Evolutionary conservation across 1,140 invertebrate species (phyloP), one percentile per base, ranked within the genome.

Genomic region (Ruditapes philippinarum): DNA sequence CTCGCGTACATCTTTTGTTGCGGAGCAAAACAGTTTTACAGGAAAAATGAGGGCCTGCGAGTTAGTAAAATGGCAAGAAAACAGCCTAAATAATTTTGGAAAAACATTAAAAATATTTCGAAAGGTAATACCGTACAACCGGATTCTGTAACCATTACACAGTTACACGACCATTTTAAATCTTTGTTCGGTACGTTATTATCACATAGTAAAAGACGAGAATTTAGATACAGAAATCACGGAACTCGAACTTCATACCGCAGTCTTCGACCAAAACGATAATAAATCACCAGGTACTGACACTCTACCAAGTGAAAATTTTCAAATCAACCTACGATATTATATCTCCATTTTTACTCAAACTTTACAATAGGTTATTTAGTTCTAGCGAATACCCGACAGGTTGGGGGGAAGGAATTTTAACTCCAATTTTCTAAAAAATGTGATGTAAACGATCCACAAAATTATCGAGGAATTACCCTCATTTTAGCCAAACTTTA

Each of bases 281-380:
- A 82, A 82, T 36, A 82, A 82, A 68, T n/a, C 17, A 12, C 54
- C n/a, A 11, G 60, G 60, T 4, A 36, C n/a, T 11, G 80, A 82
- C 31, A 45, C 42, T 31, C 12, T 82, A 11, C 22, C 28, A 12
- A 14, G n/a, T n/a, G 80, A 82, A 45, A n/a, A 42, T 68, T 60
- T 82, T 60, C 45, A 82, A 79, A 54, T 33, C 33, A 3, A 14
- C 22, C 1, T 73, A 73, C 22, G 33, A 40, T n/a, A 19, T 31
- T 19, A 65, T 65, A 3, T 51, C 28, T 1, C 42, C 74, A 12
- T 79, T 51, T 57, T 3, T 79, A 28, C 28, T 73, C 4, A 42
- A 17, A 45, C 28, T 73, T 9, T 73, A 42, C 36, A 73, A 73
- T 25, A 22, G 19, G n/a, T 1, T 73, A 1, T 73, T 14, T 73